Conservation (phyloP, 2,797 vertebrate genomes). For the Kryptopterus vitreolus region DNA sequence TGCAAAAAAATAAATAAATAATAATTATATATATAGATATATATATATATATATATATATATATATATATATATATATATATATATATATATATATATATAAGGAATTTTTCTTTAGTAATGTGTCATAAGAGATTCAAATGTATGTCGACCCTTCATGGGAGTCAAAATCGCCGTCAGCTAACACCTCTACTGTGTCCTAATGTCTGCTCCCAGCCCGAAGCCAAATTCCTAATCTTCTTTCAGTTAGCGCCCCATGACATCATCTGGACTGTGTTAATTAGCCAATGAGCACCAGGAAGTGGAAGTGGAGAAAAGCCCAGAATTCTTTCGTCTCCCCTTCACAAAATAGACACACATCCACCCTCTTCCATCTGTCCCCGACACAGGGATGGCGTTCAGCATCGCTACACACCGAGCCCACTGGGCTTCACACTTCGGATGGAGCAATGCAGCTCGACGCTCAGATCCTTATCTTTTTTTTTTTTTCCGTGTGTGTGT, state of each 20-base stretch:
- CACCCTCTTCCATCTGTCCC: slow-evolving; percentile 57
- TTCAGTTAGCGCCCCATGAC: slow-evolving; percentile 35
- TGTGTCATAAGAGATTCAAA: not conserved
- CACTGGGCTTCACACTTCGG: slow-evolving; percentile 30
- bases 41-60: no score
- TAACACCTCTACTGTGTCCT: not conserved
- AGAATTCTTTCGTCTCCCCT: slow-evolving; percentile 45
- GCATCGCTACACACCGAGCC: slow-evolving; percentile 30
- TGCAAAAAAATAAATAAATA: no score
- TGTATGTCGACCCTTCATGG: not conserved
- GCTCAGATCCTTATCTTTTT: not conserved
- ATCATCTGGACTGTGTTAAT: slow-evolving; percentile 44
- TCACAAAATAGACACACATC: slow-evolving; percentile 33
- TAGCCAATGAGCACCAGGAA: slow-evolving; percentile 45
- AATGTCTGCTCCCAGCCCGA: slow-evolving; percentile 3
- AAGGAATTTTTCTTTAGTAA: not conserved
- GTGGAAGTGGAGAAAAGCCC: slow-evolving; percentile 52
- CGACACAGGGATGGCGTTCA: slow-evolving; percentile 41
- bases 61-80: no score
- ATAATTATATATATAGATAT: not conserved
- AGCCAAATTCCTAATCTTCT: slow-evolving; percentile 29
- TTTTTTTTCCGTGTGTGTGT: no score
- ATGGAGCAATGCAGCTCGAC: not conserved
- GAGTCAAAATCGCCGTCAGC: not conserved
- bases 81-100: no score